phyloP scores from a whole-genome alignment of 2,113 vertebrate species.

The Alces alces region DNA sequence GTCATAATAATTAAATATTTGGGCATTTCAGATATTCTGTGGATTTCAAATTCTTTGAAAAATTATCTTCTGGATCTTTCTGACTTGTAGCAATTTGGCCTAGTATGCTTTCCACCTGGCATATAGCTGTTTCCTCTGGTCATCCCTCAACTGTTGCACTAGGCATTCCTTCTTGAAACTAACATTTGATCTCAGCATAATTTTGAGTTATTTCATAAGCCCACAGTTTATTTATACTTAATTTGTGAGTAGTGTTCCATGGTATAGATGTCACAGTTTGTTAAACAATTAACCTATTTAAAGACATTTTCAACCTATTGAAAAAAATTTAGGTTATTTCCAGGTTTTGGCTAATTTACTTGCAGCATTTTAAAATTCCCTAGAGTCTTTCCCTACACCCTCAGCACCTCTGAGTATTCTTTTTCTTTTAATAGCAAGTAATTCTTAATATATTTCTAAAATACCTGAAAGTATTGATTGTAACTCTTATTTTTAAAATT shows the following conservation, averaged over 20 bases:
- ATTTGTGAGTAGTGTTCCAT: background rate
- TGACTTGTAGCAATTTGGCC: too few species aligned
- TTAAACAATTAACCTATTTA: background rate
- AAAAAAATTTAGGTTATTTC: background rate
- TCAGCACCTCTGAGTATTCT: background rate
- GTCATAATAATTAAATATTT: background rate
- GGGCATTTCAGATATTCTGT: background rate
- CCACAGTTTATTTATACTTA: background rate
- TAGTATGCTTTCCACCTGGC: accelerated
- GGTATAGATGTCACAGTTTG: background rate
- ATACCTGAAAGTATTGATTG: background rate
- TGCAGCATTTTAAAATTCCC: background rate
- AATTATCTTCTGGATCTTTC: background rate
- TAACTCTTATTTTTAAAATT: background rate
- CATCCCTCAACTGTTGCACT: too few species aligned
- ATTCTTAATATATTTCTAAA: background rate
- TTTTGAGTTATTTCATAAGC: background rate
- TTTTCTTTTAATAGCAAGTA: background rate
- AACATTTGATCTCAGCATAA: background rate
- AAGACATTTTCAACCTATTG: background rate
- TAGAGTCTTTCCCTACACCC: background rate
- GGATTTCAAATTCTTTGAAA: background rate
- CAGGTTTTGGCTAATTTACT: background rate
- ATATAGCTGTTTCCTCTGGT: too few species aligned
- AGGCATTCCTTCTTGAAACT: too few species aligned